A percentile compares a stretch with the other conserved stretches of the same genome.
These are phyloP conservation scores for Venustoraphidia nigricollis DNA, from an alignment of 2,888 invertebrate genomes.

Conservation along the genomic window DNA sequence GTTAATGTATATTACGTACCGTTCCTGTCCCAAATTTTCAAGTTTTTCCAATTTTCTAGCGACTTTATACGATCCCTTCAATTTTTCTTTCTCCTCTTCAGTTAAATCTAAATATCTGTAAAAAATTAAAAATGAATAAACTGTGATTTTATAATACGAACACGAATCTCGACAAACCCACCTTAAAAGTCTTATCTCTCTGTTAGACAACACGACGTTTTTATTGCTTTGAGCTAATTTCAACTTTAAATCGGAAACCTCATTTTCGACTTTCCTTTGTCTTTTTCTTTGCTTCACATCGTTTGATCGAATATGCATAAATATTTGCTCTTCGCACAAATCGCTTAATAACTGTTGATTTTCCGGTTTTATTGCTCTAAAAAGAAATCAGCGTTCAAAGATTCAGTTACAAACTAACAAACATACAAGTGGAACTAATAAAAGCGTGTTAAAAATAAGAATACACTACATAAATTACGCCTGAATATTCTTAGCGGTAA, in stretches of 20 bases:
- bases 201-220: conserved; percentile 78
- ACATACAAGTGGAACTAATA: no score
- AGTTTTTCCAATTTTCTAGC: conserved; percentile 84
- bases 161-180: conserved; percentile 17
- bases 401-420: no score
- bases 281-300: conserved; percentile 78
- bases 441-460: no score
- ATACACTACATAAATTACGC: no score
- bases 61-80: conserved; percentile 82
- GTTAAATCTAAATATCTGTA: conserved; percentile 72
- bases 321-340: conserved; percentile 75
- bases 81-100: conserved; percentile 81
- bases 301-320: conserved; percentile 70
- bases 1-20: conserved; percentile 20
- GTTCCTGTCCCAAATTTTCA: conserved; percentile 62
- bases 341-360: conserved; percentile 61
- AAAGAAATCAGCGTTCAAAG: conserved; percentile 20
- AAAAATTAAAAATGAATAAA: background rate
- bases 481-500: background rate
- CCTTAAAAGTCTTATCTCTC: conserved; percentile 75
- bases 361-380: conserved; percentile 52
- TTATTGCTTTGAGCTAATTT: conserved; percentile 69
- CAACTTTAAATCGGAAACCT: conserved; percentile 70
- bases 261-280: conserved; percentile 80
- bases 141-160: no score